Base-by-base conservation (phyloP, 2,797 vertebrate species). In the Antennarius maculatus region DNA sequence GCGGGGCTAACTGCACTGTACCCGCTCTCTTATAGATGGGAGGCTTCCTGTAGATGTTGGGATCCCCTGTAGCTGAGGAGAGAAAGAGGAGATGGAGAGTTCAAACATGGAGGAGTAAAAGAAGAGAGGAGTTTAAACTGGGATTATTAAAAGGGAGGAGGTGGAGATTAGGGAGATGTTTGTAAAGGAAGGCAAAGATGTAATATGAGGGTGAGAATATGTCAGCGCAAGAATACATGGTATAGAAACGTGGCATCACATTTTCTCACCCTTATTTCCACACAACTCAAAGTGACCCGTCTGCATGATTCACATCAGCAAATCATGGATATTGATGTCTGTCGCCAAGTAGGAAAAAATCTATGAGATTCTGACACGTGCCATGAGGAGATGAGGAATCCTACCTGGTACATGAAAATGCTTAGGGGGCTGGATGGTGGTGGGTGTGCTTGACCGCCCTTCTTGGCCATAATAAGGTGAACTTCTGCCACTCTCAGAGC, bases 341-440 rank as follows among this genome's bases (percentile, higher is more conserved):
- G 23, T 61, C 54, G 15, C 41, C 39, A 31, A 60, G 56, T n/a
- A 45, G 49, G 54, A 23, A 51, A n/a, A 48, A 54, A 23, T 12
- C 41, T 34, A 59, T 74, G 73, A 66, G 51, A 52, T 27, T 58
- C 67, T 73, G 61, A 70, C 46, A 39, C 41, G 57, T 75, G 79
- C 61, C 31, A 74, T 81, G 78, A 79, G 64, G 48, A 70, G 79
- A 80, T 82, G 85, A 86, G 62, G 61, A 81, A 66, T 90, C 95
- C 95, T 99, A 99, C 97, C 97, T 98, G 97, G 97, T 86, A 99
- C 95, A 94, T 99, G 97, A 93, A 99, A 99, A 95, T 99, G 97
- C 94, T 96, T 98, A 90, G 97, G 97, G 65, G 95, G 95, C 93
- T 98, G 97, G 94, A 95, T 97, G 91, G 95, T 96, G 93, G 96